These are phyloP conservation scores for Pomphorhynchus laevis DNA, from an alignment of 1,140 invertebrate genomes.

Conservation along the genomic window DNA sequence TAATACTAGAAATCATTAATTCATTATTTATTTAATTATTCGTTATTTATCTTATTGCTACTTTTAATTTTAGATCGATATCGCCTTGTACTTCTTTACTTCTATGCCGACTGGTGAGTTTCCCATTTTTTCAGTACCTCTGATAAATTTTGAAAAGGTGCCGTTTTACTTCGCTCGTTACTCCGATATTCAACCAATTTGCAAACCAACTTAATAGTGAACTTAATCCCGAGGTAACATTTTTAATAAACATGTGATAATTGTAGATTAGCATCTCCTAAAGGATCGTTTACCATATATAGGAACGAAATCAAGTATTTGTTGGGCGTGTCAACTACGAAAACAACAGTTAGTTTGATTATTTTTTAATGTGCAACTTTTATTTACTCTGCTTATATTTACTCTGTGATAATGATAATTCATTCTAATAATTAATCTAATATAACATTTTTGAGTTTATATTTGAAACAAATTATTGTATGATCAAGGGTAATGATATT, in stretches of 20 bases:
- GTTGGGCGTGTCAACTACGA: slow-evolving; percentile 92
- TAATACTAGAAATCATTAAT: background rate
- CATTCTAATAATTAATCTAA: too few relatives aligned
- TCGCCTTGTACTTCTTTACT: slow-evolving; percentile 85
- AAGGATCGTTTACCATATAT: slow-evolving; percentile 10
- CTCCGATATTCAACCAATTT: slow-evolving; percentile 77
- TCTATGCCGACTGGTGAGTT: slow-evolving; percentile 70
- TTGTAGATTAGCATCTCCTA: slow-evolving; percentile 1
- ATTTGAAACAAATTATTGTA: too few relatives aligned
- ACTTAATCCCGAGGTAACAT: slow-evolving; percentile 21
- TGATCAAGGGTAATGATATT: too few relatives aligned
- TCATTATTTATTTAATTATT: slow-evolving; percentile 1
- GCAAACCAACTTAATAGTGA: slow-evolving; percentile 42
- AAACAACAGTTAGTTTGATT: slow-evolving; percentile 31
- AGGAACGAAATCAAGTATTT: slow-evolving; percentile 37
- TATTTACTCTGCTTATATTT: too few relatives aligned
- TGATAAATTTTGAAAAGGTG: slow-evolving; percentile 17
- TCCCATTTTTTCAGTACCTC: background rate
- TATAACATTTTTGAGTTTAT: too few relatives aligned
- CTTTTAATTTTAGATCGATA: slow-evolving; percentile 37
- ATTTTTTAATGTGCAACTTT: too few relatives aligned
- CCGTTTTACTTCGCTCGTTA: slow-evolving; percentile 50
- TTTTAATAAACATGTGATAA: slow-evolving; percentile 6
- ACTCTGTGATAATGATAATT: too few relatives aligned
- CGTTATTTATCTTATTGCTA: slow-evolving; percentile 8